Evolutionary conservation across 1,140 invertebrate species (phyloP).

Genomic region (Macrostomum lignano): DNA sequence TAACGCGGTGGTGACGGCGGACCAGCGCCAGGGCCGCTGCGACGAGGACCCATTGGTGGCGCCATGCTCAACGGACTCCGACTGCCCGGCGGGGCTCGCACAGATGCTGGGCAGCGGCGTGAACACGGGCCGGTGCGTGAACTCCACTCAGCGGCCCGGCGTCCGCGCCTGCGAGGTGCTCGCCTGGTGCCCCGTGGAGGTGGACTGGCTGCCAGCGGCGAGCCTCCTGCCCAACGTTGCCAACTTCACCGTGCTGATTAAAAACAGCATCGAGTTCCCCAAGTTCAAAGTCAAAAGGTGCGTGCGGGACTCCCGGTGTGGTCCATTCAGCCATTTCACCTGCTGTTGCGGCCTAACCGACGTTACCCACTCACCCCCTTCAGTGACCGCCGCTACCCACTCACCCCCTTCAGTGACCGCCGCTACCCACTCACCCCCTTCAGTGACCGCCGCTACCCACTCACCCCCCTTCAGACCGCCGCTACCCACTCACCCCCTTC

Average conservation of each 20-base stretch:
- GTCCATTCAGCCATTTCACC: too few species aligned
- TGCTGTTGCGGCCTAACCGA: too few species aligned
- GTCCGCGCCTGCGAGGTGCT: slow-evolving; percentile 24
- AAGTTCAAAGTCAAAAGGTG: slow-evolving; percentile 25
- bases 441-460: too few species aligned
- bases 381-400: too few species aligned
- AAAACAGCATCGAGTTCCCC: slow-evolving; percentile 33
- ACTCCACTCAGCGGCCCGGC: slow-evolving; percentile 10
- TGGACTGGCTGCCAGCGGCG: slow-evolving; percentile 12
- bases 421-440: too few species aligned
- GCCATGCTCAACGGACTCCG: neutral
- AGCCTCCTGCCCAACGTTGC: slow-evolving; percentile 19
- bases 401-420: too few species aligned
- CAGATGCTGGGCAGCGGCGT: slow-evolving; percentile 13
- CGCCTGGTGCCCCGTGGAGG: slow-evolving; percentile 33
- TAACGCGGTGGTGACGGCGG: slow-evolving; percentile 24
- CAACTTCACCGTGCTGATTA: slow-evolving; percentile 33
- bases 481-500: too few species aligned
- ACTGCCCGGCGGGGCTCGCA: slow-evolving; percentile 11
- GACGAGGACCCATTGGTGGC: slow-evolving; percentile 10
- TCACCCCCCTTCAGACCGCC: too few species aligned
- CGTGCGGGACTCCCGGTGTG: too few species aligned
- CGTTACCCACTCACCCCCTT: too few species aligned
- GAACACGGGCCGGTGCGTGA: slow-evolving; percentile 27
- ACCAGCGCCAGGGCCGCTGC: slow-evolving; percentile 19